These are phyloP conservation scores for Ligdia adustata DNA, from an alignment of 2,888 invertebrate species.

Conservation along the genomic window DNA sequence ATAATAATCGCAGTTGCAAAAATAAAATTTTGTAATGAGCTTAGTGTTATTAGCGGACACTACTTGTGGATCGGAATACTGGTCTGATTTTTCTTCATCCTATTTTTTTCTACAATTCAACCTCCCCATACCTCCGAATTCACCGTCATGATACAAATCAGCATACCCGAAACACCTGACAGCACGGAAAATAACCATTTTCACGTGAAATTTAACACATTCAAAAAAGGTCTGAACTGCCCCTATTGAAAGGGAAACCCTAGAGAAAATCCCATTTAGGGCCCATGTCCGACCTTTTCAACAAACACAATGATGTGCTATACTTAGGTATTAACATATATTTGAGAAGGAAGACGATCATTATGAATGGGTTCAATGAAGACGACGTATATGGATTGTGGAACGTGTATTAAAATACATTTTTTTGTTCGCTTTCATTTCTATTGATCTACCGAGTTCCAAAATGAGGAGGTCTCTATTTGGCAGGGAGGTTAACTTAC, in stretches of 20 bases:
- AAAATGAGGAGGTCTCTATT: no score
- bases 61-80: no score
- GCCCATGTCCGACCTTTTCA: conserved; percentile 67
- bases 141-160: conserved; percentile 34
- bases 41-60: no score
- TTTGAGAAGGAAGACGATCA: conserved; percentile 67
- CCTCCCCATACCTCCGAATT: conserved; percentile 17
- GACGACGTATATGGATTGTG: conserved; percentile 44
- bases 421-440: conserved; percentile 29
- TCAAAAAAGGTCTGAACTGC: conserved; percentile 45
- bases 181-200: conserved; percentile 66
- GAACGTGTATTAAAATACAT: conserved; percentile 61
- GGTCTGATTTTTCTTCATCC: no score
- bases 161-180: conserved; percentile 35
- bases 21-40: no score
- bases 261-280: conserved; percentile 65
- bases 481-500: no score
- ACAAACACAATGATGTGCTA: conserved; percentile 54
- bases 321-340: conserved; percentile 63
- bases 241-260: conserved; percentile 52
- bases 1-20: no score
- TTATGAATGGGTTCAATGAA: conserved; percentile 63
- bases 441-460: no score
- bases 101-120: no score
- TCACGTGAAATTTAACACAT: conserved; percentile 81